phyloP scores from a whole-genome alignment of 2,888 invertebrate species.

The Drymonia ruficornis region DNA sequence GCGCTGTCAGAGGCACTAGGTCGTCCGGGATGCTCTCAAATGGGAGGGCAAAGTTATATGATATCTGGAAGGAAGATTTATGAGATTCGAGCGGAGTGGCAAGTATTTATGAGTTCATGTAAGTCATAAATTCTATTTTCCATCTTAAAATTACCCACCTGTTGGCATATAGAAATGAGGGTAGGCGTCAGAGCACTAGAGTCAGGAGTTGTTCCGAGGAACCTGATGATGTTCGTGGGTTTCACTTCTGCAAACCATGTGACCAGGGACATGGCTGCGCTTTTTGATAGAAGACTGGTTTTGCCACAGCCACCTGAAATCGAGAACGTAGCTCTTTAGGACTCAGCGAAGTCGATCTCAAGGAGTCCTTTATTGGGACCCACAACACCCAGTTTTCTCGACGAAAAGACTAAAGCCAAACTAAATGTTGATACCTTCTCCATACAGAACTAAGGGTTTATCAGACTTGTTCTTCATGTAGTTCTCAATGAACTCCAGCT shows the following conservation, averaged over 20 bases:
- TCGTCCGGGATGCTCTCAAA: slow-evolving; percentile 98
- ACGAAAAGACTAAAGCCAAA: no score
- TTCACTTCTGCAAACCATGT: slow-evolving; percentile 90
- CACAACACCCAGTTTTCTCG: no score
- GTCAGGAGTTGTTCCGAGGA: slow-evolving; percentile 98
- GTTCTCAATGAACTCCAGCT: slow-evolving; percentile 90
- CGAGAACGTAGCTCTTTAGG: background rate
- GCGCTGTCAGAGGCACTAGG: slow-evolving; percentile 96
- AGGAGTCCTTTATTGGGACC: no score
- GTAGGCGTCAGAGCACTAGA: slow-evolving; percentile 97
- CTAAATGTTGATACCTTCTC: slow-evolving; percentile 89
- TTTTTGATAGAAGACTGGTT: slow-evolving; percentile 97
- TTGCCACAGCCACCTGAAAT: slow-evolving; percentile 96
- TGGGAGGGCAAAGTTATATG: slow-evolving; percentile 95
- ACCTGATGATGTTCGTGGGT: slow-evolving; percentile 95
- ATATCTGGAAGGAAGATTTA: slow-evolving; percentile 92
- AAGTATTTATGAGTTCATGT: no score
- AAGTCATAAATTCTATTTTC: no score
- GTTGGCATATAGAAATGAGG: slow-evolving; percentile 97
- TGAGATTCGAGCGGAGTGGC: no score
- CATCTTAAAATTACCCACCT: slow-evolving; percentile 81
- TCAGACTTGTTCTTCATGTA: slow-evolving; percentile 94
- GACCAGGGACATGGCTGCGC: slow-evolving; percentile 91
- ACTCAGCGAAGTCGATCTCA: no score
- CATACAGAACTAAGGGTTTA: slow-evolving; percentile 95